Percentiles rank a stretch among this genome's conserved stretches.
phyloP scores from a whole-genome alignment of 2,113 vertebrate species.

The Trochalopteron elliotii region DNA sequence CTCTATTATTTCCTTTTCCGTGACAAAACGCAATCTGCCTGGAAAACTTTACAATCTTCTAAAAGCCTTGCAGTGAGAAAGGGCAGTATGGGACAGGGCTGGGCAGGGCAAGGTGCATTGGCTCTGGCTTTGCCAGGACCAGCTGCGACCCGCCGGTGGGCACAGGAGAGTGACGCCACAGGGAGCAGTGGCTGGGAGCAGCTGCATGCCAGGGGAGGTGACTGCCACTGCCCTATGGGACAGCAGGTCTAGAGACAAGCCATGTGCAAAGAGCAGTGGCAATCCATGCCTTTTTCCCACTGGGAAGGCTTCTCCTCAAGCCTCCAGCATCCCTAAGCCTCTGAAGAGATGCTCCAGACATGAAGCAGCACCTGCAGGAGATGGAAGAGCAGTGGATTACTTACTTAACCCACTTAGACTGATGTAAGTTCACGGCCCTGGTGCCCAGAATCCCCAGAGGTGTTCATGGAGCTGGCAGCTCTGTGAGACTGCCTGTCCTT shows the following conservation, averaged over 20 bases:
- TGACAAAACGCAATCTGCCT: not conserved
- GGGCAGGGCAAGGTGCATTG: not conserved
- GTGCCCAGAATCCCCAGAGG: not conserved
- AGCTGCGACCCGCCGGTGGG: fast-evolving
- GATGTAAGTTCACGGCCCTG: fast-evolving
- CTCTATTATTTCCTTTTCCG: not conserved
- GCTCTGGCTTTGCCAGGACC: fast-evolving
- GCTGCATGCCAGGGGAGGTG: fast-evolving
- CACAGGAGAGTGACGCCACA: fast-evolving
- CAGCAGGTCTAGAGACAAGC: not conserved
- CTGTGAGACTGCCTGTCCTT: not conserved
- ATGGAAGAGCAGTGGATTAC: fast-evolving
- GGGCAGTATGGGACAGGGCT: no score
- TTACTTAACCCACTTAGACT: not conserved
- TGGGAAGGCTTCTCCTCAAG: not conserved
- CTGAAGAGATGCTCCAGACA: not conserved
- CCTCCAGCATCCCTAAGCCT: not conserved
- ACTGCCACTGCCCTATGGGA: not conserved
- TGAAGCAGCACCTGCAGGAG: not conserved
- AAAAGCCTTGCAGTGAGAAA: not conserved
- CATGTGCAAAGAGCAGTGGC: fast-evolving
- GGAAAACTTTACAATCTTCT: not conserved
- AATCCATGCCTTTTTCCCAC: not conserved
- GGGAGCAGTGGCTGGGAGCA: fast-evolving
- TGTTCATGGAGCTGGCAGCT: not conserved